These are phyloP conservation scores for Cairina moschata DNA, from an alignment of 2,113 vertebrate genomes.

Conservation along the genomic window DNA sequence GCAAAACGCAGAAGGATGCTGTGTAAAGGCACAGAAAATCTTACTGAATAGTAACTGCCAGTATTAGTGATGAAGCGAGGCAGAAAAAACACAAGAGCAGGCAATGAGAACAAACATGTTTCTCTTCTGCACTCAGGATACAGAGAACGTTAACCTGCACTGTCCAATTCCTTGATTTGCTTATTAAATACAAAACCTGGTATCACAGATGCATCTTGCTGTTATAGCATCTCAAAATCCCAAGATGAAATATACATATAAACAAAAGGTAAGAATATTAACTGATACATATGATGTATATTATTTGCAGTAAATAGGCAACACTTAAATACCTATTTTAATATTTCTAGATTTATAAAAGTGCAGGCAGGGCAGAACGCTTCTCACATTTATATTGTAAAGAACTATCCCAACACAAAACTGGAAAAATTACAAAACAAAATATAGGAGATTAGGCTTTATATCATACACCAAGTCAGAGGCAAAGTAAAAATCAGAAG, in stretches of 20 bases:
- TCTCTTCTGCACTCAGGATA: background rate
- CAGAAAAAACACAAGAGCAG: background rate
- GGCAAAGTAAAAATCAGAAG: background rate
- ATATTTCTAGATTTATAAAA: background rate
- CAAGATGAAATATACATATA: background rate
- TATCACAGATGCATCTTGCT: background rate
- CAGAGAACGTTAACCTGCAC: background rate
- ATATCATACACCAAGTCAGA: background rate
- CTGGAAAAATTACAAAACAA: background rate
- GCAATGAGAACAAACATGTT: fast-evolving
- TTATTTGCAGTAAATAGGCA: background rate
- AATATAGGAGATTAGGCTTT: background rate
- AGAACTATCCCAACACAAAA: background rate
- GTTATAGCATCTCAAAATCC: background rate
- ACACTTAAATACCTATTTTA: background rate
- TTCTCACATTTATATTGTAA: background rate
- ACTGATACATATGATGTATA: background rate
- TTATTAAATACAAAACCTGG: background rate
- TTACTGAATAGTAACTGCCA: background rate
- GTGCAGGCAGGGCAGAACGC: background rate
- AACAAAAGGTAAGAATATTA: background rate
- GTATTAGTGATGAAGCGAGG: background rate
- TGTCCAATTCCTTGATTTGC: background rate
- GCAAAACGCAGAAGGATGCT: background rate
- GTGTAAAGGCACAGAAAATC: background rate